Percentiles rank a stretch among this genome's conserved stretches.
These are phyloP conservation scores for Eristalis intricaria DNA, from an alignment of 2,888 invertebrate species.

Conservation along the genomic window DNA sequence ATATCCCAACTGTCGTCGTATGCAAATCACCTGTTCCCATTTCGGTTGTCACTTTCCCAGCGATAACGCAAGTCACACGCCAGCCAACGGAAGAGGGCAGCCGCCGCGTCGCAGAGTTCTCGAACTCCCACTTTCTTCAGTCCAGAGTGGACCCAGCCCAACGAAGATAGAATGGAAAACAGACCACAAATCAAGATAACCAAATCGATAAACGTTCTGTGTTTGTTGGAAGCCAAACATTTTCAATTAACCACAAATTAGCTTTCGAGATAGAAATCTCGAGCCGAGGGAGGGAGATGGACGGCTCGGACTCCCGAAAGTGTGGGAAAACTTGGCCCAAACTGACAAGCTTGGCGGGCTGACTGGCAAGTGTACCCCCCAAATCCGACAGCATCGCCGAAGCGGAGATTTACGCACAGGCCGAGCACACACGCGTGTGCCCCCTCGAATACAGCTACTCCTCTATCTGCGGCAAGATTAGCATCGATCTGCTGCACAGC, in stretches of 20 bases:
- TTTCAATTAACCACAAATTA: slow-evolving; percentile 72
- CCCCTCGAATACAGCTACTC: neutral
- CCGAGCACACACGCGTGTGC: neutral
- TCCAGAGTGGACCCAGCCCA: neutral
- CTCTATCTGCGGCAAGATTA: slow-evolving; percentile 36
- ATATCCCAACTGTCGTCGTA: slow-evolving; percentile 42
- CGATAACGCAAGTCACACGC: slow-evolving; percentile 22
- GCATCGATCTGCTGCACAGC: slow-evolving; percentile 25
- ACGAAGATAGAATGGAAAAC: slow-evolving; percentile 28
- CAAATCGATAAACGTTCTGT: slow-evolving; percentile 64
- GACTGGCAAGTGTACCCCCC: neutral
- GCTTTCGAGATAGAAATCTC: slow-evolving; percentile 65
- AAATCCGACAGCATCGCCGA: slow-evolving; percentile 6
- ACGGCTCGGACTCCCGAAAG: slow-evolving; percentile 34
- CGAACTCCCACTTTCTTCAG: slow-evolving; percentile 59
- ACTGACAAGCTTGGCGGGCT: slow-evolving; percentile 3
- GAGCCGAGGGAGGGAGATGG: neutral
- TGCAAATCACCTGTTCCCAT: slow-evolving; percentile 56
- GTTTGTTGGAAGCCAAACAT: slow-evolving; percentile 71
- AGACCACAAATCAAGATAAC: slow-evolving; percentile 66
- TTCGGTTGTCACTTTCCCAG: slow-evolving; percentile 61
- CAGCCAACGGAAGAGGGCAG: neutral
- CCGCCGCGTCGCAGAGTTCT: neutral
- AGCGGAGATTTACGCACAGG: slow-evolving; percentile 9
- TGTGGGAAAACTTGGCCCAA: slow-evolving; percentile 65